Evolutionary conservation across 2,888 invertebrate genomes (phyloP).

Genomic region (Andrena bicolor): DNA sequence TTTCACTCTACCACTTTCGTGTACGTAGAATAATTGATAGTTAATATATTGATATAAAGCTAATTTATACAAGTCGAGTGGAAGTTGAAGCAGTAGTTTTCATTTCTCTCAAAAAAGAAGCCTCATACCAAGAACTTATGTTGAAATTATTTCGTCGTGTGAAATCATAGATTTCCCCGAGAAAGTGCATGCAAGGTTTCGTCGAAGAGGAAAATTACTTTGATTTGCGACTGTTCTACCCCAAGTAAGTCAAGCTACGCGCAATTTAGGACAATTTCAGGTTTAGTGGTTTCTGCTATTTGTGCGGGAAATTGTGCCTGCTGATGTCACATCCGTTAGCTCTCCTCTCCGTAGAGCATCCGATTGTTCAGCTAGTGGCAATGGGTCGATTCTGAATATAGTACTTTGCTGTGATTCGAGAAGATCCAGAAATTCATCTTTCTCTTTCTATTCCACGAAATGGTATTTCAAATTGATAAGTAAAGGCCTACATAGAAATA

Average conservation of each 20-base stretch:
- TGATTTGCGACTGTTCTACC: slow-evolving; percentile 70
- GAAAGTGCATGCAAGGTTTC: slow-evolving; percentile 8
- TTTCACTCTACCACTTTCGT: too few relatives aligned
- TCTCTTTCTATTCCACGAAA: not conserved
- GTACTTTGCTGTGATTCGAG: slow-evolving; percentile 28
- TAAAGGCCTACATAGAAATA: not conserved
- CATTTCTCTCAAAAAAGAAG: too few relatives aligned
- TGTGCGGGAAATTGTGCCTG: slow-evolving; percentile 83
- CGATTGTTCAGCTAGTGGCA: slow-evolving; percentile 75
- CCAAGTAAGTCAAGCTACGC: slow-evolving; percentile 76
- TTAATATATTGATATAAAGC: too few relatives aligned
- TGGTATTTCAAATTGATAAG: too few relatives aligned
- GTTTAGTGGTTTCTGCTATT: slow-evolving; percentile 84
- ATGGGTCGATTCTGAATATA: slow-evolving; percentile 65
- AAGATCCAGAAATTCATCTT: slow-evolving; percentile 12
- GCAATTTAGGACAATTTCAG: slow-evolving; percentile 82
- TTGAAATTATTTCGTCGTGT: not conserved
- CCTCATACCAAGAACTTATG: too few relatives aligned
- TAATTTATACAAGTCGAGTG: too few relatives aligned
- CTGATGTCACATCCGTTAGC: slow-evolving; percentile 84
- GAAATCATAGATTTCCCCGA: not conserved
- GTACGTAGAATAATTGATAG: too few relatives aligned
- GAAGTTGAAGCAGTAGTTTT: too few relatives aligned
- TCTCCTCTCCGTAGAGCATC: slow-evolving; percentile 69
- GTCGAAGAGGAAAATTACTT: slow-evolving; percentile 43